Conservation (phyloP, 2,888 invertebrate species). For the Microplitis deprimator region DNA sequence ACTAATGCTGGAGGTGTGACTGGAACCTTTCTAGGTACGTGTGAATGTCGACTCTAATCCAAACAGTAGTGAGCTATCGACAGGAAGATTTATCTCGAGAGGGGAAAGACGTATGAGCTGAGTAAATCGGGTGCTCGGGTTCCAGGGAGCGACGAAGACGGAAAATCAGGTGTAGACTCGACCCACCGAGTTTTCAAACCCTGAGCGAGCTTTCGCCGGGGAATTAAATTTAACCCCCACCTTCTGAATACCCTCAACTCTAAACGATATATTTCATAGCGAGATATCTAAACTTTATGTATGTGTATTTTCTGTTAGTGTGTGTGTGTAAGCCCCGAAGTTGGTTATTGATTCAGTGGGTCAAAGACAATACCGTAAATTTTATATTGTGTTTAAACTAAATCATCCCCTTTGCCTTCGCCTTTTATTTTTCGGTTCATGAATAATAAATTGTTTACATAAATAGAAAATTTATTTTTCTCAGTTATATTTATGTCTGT, state of each 20-base stretch:
- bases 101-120: neutral
- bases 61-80: constrained; percentile 67
- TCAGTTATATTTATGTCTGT: no score
- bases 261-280: constrained; percentile 29
- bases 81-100: constrained; percentile 68
- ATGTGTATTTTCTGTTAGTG: neutral
- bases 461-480: neutral
- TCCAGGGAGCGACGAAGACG: constrained; percentile 25
- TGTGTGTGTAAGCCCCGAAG: constrained; percentile 9
- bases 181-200: constrained; percentile 26
- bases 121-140: neutral
- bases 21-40: constrained; percentile 41
- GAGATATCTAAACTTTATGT: constrained; percentile 27
- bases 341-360: constrained; percentile 25
- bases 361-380: neutral
- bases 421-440: neutral
- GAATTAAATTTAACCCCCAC: constrained; percentile 30
- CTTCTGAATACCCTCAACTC: neutral
- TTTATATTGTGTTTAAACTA: neutral
- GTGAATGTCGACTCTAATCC: constrained; percentile 70
- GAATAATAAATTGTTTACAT: neutral
- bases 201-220: constrained; percentile 28
- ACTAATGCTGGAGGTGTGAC: constrained; percentile 35
- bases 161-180: constrained; percentile 9
- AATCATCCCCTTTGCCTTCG: neutral